phyloP scores from a whole-genome alignment of 2,113 vertebrate genomes.

The Malurus alboscapulatus region DNA sequence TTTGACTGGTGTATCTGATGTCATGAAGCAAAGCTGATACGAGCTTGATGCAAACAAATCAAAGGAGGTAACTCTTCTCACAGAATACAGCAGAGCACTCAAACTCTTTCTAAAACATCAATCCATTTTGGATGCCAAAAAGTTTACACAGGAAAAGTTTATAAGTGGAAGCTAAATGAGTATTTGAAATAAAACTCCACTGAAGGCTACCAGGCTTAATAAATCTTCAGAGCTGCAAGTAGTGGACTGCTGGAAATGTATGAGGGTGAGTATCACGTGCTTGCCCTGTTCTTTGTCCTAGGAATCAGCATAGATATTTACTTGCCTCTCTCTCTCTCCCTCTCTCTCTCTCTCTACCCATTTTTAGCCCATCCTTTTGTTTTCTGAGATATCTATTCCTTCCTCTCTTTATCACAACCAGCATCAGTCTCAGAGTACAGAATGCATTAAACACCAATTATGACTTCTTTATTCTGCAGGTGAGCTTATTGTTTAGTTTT shows the following conservation, averaged over 20 bases:
- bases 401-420: neutral
- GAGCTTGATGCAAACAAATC: neutral
- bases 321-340: neutral
- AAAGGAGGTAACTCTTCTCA: neutral
- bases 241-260: neutral
- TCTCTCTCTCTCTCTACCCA: neutral
- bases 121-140: neutral
- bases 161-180: neutral
- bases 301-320: too few relatives aligned
- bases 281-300: neutral
- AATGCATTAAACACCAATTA: constrained; percentile 12
- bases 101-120: neutral
- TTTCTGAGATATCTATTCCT: neutral
- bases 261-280: neutral
- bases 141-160: neutral
- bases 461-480: neutral
- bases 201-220: neutral
- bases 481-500: neutral
- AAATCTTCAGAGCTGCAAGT: neutral
- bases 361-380: neutral
- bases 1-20: neutral
- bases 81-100: neutral
- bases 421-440: neutral
- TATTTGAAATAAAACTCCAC: neutral
- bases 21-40: neutral